Percentiles rank a stretch among this genome's conserved stretches.
Evolutionary conservation across 2,113 vertebrate genomes (phyloP).

Genomic region (Cervus canadensis): DNA sequence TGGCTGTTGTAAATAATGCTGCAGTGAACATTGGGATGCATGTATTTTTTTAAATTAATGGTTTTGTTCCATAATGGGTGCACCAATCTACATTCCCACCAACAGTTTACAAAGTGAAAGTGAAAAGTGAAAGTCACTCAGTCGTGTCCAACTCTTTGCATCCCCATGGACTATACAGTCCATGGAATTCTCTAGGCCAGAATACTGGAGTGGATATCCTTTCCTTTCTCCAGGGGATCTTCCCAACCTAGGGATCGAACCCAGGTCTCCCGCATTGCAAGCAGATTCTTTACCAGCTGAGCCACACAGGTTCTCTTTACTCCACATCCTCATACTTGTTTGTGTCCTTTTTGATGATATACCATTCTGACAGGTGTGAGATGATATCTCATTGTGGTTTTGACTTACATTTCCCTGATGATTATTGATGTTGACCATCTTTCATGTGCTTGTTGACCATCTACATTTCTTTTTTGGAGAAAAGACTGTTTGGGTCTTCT

Average conservation of each 20-base stretch:
- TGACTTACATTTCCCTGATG: neutral
- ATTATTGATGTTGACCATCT: neutral
- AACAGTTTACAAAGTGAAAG: neutral
- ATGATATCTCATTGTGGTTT: neutral
- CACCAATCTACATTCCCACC: neutral
- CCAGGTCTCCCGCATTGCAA: neutral
- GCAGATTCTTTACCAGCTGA: neutral
- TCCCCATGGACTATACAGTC: neutral
- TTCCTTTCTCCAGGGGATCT: neutral
- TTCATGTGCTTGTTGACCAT: neutral
- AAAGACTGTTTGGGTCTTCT: neutral
- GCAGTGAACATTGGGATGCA: neutral
- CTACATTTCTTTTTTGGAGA: neutral
- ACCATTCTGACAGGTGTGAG: neutral
- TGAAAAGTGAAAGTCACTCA: neutral
- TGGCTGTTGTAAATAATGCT: neutral
- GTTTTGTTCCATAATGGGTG: neutral
- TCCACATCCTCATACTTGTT: neutral
- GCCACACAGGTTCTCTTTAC: neutral
- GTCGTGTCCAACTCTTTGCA: accelerated
- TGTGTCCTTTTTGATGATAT: neutral
- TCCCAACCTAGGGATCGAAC: neutral
- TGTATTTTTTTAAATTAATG: neutral
- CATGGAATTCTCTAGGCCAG: neutral
- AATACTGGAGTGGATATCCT: neutral